These are phyloP conservation scores for Stylophora pistillata DNA, from an alignment of 64 coral and sea anemone genomes.

Conservation along the genomic window DNA sequence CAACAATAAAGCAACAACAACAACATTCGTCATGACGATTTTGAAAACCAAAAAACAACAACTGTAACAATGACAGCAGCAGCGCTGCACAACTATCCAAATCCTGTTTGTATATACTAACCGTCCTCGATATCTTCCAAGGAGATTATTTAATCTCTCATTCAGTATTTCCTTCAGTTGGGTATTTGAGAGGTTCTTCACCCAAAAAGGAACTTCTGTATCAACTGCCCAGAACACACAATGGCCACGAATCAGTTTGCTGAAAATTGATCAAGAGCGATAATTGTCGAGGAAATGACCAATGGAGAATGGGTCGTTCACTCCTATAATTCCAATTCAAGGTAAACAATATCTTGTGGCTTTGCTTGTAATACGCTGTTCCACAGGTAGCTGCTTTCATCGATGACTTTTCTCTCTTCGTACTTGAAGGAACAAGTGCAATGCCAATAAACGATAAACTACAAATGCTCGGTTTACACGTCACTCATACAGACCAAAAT, in stretches of 20 bases:
- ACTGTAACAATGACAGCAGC: neutral
- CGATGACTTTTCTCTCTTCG: too few species aligned
- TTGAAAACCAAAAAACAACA: neutral
- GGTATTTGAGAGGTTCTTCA: neutral
- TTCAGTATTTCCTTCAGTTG: constrained; percentile 37
- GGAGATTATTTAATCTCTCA: constrained; percentile 45
- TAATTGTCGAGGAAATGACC: too few species aligned
- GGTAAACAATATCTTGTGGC: too few species aligned
- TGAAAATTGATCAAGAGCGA: neutral
- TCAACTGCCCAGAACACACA: constrained; percentile 81
- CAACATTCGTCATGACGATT: neutral
- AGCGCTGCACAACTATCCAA: neutral
- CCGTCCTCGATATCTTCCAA: constrained; percentile 55
- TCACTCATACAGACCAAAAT: too few species aligned
- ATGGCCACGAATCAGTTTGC: constrained; percentile 69
- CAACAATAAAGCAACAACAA: neutral
- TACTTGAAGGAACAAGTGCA: too few species aligned
- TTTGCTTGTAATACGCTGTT: too few species aligned
- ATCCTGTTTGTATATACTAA: neutral
- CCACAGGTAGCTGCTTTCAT: too few species aligned
- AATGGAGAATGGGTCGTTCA: too few species aligned
- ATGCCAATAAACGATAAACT: too few species aligned
- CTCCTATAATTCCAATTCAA: too few species aligned
- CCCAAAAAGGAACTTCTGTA: constrained; percentile 65
- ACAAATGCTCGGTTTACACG: too few species aligned